Evolutionary conservation across 2,797 vertebrate genomes (phyloP).

Genomic region (Coregonus suidteri): DNA sequence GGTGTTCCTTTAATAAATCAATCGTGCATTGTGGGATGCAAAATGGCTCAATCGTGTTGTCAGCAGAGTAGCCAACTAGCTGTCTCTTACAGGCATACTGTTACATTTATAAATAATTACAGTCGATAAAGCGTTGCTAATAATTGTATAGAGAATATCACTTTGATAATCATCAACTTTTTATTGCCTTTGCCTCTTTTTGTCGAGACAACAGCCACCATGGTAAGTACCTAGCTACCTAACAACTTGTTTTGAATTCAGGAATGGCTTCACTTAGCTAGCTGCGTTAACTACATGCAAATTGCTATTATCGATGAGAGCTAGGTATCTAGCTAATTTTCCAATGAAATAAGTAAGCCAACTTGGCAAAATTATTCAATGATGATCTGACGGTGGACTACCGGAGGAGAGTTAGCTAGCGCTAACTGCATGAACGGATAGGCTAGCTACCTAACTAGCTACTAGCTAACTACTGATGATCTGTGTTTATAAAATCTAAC

Average conservation of each 20-base stretch:
- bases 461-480: background rate
- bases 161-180: background rate
- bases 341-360: background rate
- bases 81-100: background rate
- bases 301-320: background rate
- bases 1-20: no score
- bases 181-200: background rate
- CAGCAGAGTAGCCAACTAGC: background rate
- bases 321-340: background rate
- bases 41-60: conserved; percentile 55
- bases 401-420: background rate
- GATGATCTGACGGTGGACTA: background rate
- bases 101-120: background rate
- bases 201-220: background rate
- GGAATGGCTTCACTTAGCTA: background rate
- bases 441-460: background rate
- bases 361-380: background rate
- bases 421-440: background rate
- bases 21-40: conserved; percentile 69
- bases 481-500: background rate
- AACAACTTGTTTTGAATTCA: background rate
- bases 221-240: conserved; percentile 25
- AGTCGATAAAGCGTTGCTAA: background rate
- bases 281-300: background rate
- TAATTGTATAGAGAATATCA: background rate